A percentile compares a stretch with the other conserved stretches of the same genome.
phyloP scores from a whole-genome alignment of 2,888 invertebrate species.

The Octodonta nipae region DNA sequence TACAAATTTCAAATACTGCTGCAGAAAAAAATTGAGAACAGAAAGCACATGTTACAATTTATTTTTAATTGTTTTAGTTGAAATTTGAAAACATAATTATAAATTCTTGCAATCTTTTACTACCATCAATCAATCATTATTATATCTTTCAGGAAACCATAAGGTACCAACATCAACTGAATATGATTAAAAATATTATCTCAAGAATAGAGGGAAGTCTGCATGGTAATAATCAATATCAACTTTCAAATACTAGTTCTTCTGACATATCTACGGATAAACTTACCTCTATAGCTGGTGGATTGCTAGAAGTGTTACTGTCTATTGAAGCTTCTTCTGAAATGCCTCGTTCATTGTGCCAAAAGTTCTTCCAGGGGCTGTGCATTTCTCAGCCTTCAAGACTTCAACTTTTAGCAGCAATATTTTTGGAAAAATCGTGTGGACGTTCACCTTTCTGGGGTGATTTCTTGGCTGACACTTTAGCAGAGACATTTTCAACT shows the following conservation, averaged over 20 bases:
- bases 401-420: slow-evolving; percentile 63
- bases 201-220: slow-evolving; percentile 50
- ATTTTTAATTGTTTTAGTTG: too few species aligned
- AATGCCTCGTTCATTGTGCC: slow-evolving; percentile 38
- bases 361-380: slow-evolving; percentile 55
- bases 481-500: slow-evolving; percentile 65
- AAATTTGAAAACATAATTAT: too few species aligned
- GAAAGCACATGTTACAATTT: too few species aligned
- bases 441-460: slow-evolving; percentile 63
- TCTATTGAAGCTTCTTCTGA: slow-evolving; percentile 26
- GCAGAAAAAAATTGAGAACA: too few species aligned
- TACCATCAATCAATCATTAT: too few species aligned
- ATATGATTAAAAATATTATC: slow-evolving; percentile 66
- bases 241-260: slow-evolving; percentile 6
- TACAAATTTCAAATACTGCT: too few species aligned
- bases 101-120: too few species aligned
- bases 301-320: slow-evolving; percentile 66
- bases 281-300: slow-evolving; percentile 66
- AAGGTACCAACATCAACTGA: slow-evolving; percentile 77
- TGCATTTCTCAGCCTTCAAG: slow-evolving; percentile 68
- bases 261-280: slow-evolving; percentile 68
- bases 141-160: slow-evolving; percentile 65
- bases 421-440: slow-evolving; percentile 53
- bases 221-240: slow-evolving; percentile 7
- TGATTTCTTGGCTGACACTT: slow-evolving; percentile 69